These are phyloP conservation scores for Trachymyrmex cornetzi DNA, from an alignment of 1,140 invertebrate genomes.

Conservation along the genomic window DNA sequence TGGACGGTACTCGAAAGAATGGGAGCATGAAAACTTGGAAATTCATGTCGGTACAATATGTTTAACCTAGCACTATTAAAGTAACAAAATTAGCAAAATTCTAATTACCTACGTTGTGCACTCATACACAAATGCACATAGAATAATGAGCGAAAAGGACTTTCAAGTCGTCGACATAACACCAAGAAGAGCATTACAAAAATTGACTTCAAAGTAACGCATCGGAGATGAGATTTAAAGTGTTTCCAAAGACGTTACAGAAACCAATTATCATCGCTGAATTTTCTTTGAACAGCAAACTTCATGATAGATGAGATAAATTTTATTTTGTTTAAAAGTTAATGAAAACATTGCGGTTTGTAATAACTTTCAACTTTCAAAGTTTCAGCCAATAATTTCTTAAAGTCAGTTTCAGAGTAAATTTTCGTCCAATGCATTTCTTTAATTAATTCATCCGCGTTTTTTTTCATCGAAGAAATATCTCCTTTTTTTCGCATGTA, in stretches of 20 bases:
- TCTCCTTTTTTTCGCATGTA: not conserved
- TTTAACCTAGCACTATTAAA: slow-evolving; percentile 45
- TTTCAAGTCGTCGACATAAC: not conserved
- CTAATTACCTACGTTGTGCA: slow-evolving; percentile 63
- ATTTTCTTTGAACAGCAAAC: not conserved
- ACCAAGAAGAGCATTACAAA: not conserved
- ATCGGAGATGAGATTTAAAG: not conserved
- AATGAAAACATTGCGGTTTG: not conserved
- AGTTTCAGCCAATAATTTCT: not conserved
- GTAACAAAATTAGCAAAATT: slow-evolving; percentile 45
- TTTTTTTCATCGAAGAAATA: not conserved
- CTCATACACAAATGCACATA: slow-evolving; percentile 10
- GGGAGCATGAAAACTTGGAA: slow-evolving; percentile 6
- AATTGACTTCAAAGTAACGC: not conserved
- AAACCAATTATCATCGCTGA: not conserved
- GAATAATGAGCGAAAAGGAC: slow-evolving; percentile 11
- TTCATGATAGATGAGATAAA: not conserved
- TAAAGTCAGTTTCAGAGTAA: not conserved
- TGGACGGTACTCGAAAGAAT: slow-evolving; percentile 23
- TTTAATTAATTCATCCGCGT: not conserved
- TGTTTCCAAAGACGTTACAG: not conserved
- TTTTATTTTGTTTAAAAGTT: not conserved
- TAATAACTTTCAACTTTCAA: not conserved
- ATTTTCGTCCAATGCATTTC: not conserved
- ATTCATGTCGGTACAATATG: slow-evolving; percentile 4